These are phyloP conservation scores for Gephyroberyx darwinii DNA, from an alignment of 2,797 vertebrate genomes.

Conservation along the genomic window DNA sequence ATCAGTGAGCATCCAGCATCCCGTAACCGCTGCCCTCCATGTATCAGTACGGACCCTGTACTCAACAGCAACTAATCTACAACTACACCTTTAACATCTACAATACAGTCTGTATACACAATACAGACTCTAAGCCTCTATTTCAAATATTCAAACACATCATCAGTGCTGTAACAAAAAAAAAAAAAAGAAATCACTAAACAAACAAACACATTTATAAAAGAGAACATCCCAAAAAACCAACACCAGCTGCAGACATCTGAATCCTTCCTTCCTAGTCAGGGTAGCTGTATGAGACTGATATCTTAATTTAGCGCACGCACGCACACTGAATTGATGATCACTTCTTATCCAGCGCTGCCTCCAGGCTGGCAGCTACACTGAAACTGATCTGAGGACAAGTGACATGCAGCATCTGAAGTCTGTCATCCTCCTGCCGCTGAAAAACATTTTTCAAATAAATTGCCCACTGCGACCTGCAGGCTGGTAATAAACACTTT, in stretches of 20 bases:
- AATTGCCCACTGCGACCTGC: not conserved
- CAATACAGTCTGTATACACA: not conserved
- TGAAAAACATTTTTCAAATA: slow-evolving; percentile 12
- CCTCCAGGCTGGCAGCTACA: slow-evolving; percentile 43
- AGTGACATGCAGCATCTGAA: slow-evolving; percentile 46
- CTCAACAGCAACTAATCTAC: no score
- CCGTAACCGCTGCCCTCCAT: no score
- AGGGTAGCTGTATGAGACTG: slow-evolving; percentile 7
- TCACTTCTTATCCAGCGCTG: slow-evolving; percentile 43
- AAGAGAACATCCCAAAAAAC: not conserved
- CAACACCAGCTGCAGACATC: not conserved
- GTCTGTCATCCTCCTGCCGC: slow-evolving; percentile 24
- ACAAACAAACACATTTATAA: slow-evolving; percentile 1
- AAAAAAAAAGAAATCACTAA: not conserved
- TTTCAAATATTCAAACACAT: no score
- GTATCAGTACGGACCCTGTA: no score
- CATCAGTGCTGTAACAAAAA: not conserved
- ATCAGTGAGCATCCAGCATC: no score
- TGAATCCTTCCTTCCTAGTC: not conserved
- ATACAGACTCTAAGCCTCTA: no score
- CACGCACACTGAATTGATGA: slow-evolving; percentile 32
- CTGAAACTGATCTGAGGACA: slow-evolving; percentile 4
- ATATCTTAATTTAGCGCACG: slow-evolving; percentile 23
- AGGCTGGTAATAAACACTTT: slow-evolving; percentile 24
- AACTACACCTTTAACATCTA: not conserved